Evolutionary conservation across 1,140 invertebrate species (phyloP).

Genomic region (Aphelenchoides besseyi): DNA sequence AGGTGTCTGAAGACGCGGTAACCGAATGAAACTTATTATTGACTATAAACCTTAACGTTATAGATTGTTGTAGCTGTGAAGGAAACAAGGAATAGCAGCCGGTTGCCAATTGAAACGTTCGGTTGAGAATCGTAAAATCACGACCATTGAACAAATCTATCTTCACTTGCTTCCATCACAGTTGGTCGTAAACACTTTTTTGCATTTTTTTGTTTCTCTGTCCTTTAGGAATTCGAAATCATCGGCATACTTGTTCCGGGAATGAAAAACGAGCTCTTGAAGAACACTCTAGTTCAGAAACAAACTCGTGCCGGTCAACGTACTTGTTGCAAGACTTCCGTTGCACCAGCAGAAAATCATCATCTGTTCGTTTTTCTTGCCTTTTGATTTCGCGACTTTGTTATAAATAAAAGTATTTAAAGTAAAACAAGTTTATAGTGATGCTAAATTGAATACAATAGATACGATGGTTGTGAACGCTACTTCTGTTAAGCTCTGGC

Average conservation of each 20-base stretch:
- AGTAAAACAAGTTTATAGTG: too few relatives aligned
- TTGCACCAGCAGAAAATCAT: constrained; percentile 94
- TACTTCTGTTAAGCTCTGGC: too few relatives aligned
- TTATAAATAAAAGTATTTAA: too few relatives aligned
- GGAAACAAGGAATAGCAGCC: constrained; percentile 80
- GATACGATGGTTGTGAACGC: too few relatives aligned
- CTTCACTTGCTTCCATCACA: constrained; percentile 95
- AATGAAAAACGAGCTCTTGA: constrained; percentile 94
- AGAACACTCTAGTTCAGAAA: constrained; percentile 99
- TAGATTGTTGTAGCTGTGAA: constrained; percentile 71
- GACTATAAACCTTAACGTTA: constrained; percentile 68
- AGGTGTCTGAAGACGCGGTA: constrained; percentile 71
- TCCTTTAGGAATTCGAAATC: constrained; percentile 84
- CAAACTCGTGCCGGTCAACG: constrained; percentile 98
- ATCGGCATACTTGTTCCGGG: constrained; percentile 93
- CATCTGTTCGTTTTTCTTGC: too few relatives aligned
- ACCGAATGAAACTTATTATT: constrained; percentile 72
- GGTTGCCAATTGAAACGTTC: constrained; percentile 92
- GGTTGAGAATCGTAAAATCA: constrained; percentile 92
- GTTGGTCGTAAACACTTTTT: constrained; percentile 63
- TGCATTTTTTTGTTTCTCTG: constrained; percentile 23
- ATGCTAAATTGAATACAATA: too few relatives aligned
- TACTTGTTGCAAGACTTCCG: constrained; percentile 88
- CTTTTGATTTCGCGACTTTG: too few relatives aligned
- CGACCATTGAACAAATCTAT: constrained; percentile 95